Conservation (phyloP, 2,113 vertebrate species). For the Andinoacara biseriatus region DNA sequence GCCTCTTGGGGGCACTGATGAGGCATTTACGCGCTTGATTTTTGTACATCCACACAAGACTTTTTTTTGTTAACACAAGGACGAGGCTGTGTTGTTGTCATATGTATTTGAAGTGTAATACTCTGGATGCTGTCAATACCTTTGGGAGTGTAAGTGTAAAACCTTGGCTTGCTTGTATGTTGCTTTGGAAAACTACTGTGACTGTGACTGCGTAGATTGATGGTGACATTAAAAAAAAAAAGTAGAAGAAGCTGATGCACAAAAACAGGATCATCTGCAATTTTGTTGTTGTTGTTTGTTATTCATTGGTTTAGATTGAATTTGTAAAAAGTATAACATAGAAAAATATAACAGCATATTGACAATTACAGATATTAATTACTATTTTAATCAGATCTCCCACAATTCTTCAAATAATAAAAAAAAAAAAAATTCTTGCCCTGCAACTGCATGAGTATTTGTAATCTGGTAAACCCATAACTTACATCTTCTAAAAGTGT, state of each 20-base stretch:
- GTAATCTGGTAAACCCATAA: background rate
- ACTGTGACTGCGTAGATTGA: background rate
- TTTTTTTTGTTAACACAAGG: background rate
- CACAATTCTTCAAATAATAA: background rate
- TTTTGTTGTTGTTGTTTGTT: background rate
- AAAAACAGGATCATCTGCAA: background rate
- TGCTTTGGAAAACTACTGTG: background rate
- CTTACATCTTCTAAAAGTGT: background rate
- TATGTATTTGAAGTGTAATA: background rate
- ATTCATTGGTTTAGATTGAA: background rate
- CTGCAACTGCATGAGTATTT: background rate
- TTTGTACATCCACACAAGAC: background rate
- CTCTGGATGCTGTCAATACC: background rate
- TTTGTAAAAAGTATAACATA: background rate
- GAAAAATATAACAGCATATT: background rate
- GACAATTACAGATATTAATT: background rate
- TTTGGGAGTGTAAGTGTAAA: background rate
- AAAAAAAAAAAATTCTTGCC: background rate
- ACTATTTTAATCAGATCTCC: background rate
- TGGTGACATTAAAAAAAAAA: background rate
- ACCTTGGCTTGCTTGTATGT: background rate
- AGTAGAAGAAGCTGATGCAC: background rate
- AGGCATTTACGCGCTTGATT: background rate
- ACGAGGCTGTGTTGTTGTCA: background rate
- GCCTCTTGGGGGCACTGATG: conserved; percentile 12